A percentile compares a stretch with the other conserved stretches of the same genome.
phyloP scores from a whole-genome alignment of 2,113 vertebrate species.

The Corythornis vintsioides region DNA sequence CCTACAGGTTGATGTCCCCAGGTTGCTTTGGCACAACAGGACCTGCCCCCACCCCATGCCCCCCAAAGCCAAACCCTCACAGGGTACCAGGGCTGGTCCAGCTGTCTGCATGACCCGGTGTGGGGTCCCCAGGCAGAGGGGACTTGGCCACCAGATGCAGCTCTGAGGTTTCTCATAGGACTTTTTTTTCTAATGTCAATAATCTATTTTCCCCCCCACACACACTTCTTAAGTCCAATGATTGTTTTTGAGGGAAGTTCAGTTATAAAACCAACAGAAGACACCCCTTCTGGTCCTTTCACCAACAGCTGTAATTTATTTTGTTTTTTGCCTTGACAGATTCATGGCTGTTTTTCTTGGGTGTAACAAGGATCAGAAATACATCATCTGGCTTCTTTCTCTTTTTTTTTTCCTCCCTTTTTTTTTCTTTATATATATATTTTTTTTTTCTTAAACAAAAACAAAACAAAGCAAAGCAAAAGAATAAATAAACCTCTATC shows the following conservation, averaged over 20 bases:
- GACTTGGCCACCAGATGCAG: not conserved
- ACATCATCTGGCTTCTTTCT: not conserved
- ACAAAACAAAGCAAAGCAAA: not conserved
- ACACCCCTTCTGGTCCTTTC: not conserved
- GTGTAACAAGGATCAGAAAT: slow-evolving; percentile 3
- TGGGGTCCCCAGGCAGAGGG: not conserved
- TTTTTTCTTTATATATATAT: not conserved
- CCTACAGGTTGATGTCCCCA: not conserved
- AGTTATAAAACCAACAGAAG: not conserved
- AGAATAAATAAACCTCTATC: not conserved
- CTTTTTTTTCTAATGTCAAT: not conserved
- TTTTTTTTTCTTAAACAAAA: not conserved
- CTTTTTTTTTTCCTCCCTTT: fast-evolving
- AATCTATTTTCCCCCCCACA: fast-evolving
- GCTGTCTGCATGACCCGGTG: fast-evolving
- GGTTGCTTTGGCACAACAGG: not conserved
- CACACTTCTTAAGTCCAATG: not conserved
- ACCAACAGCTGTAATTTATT: not conserved
- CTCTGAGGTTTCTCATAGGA: not conserved
- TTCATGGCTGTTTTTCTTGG: slow-evolving; percentile 24
- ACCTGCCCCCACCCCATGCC: too few relatives aligned
- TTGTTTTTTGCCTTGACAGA: not conserved
- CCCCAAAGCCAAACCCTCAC: not conserved
- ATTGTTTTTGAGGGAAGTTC: not conserved
- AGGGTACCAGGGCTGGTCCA: not conserved